Conservation (phyloP, 2,888 invertebrate genomes). For the Amblyjoppa fuscipennis region DNA sequence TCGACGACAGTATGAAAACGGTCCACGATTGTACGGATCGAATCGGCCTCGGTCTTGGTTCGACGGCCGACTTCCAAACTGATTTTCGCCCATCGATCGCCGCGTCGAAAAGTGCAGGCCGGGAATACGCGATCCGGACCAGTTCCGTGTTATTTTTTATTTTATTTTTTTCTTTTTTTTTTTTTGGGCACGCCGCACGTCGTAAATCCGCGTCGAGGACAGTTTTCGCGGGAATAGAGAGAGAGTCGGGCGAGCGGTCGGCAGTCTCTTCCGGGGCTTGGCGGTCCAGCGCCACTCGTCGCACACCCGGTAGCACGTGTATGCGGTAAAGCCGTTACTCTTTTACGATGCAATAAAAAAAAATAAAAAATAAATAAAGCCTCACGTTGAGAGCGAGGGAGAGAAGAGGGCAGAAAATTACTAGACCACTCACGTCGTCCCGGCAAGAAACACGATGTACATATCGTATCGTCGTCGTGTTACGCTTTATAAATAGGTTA, state of each 20-base stretch:
- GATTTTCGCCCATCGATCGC: slow-evolving; percentile 56
- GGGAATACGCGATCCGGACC: neutral
- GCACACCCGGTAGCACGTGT: slow-evolving; percentile 37
- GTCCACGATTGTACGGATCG: slow-evolving; percentile 36
- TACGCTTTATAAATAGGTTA: slow-evolving; percentile 25
- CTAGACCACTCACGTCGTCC: slow-evolving; percentile 78
- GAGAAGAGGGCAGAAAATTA: slow-evolving; percentile 73
- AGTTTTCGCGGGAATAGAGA: slow-evolving; percentile 48
- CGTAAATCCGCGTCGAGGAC: slow-evolving; percentile 62
- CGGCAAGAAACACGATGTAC: slow-evolving; percentile 71
- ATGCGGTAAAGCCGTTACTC: slow-evolving; percentile 63
- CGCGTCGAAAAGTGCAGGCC: slow-evolving; percentile 26
- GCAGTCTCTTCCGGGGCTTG: slow-evolving; percentile 43
- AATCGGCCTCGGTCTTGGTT: slow-evolving; percentile 22
- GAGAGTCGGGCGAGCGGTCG: slow-evolving; percentile 26
- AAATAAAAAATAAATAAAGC: slow-evolving; percentile 28
- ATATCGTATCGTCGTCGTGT: slow-evolving; percentile 47
- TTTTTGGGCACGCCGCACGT: slow-evolving; percentile 47
- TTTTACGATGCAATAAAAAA: slow-evolving; percentile 78
- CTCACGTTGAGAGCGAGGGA: slow-evolving; percentile 23
- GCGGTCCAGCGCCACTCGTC: slow-evolving; percentile 45
- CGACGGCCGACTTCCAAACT: slow-evolving; percentile 53
- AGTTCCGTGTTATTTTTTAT: slow-evolving; percentile 30
- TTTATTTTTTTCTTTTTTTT: slow-evolving; percentile 16
- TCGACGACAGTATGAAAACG: slow-evolving; percentile 8